phyloP scores from a whole-genome alignment of 2,888 invertebrate genomes.

The Cotesia congregata region DNA sequence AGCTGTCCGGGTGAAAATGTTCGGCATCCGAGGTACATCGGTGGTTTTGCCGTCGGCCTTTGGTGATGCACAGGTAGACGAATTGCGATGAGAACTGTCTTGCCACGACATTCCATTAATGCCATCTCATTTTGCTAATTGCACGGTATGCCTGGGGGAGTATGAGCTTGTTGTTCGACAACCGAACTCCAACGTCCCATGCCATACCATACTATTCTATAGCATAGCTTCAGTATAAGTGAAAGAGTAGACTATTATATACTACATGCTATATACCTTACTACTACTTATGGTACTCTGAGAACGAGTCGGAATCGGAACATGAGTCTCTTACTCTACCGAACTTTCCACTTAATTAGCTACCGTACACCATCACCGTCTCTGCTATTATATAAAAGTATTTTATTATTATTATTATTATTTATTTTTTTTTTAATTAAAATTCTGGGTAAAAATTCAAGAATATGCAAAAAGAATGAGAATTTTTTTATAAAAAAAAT shows the following conservation, averaged over 20 bases:
- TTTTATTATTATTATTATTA: too few species aligned
- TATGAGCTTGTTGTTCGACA: slow-evolving; percentile 43
- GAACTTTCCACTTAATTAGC: slow-evolving; percentile 41
- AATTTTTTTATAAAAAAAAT: too few species aligned
- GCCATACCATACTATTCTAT: too few species aligned
- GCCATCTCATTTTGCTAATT: slow-evolving; percentile 53
- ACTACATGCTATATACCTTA: too few species aligned
- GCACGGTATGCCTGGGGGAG: slow-evolving; percentile 50
- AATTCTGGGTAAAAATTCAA: too few species aligned
- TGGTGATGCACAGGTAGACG: neutral
- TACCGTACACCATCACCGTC: slow-evolving; percentile 29
- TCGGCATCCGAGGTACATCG: neutral
- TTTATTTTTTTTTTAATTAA: too few species aligned
- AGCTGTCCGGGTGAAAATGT: neutral
- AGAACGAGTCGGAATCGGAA: slow-evolving; percentile 20
- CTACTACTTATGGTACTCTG: too few species aligned
- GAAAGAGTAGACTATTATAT: neutral
- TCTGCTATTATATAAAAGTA: neutral
- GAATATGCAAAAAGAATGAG: too few species aligned
- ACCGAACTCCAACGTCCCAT: neutral
- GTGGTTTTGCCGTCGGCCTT: neutral
- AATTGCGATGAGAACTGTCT: slow-evolving; percentile 42
- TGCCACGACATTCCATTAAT: slow-evolving; percentile 49
- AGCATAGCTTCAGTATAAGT: too few species aligned
- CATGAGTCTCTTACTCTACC: slow-evolving; percentile 22